These are phyloP conservation scores for Caenorhabditis sp. DNA, from an alignment of 2,888 invertebrate genomes.

Conservation along the genomic window DNA sequence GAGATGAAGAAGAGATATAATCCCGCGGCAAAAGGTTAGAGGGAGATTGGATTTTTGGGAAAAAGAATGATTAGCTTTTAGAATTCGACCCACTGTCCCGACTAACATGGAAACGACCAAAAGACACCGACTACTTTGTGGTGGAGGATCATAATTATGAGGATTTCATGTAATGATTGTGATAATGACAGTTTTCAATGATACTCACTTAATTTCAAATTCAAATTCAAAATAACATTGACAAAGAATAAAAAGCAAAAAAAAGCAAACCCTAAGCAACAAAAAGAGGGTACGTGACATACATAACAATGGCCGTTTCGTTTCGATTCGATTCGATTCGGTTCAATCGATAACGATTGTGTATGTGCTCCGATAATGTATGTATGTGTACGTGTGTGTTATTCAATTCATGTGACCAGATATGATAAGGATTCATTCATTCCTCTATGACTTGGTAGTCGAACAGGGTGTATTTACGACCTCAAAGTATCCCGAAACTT, in stretches of 20 bases:
- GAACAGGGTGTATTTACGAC: too few species aligned
- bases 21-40: constrained; percentile 40
- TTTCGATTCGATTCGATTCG: too few species aligned
- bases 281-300: background rate
- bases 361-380: constrained; percentile 18
- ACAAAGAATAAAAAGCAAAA: constrained; percentile 15
- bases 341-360: constrained; percentile 30
- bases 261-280: constrained; percentile 6
- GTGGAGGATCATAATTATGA: constrained; percentile 72
- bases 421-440: constrained; percentile 15
- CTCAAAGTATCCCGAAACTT: too few species aligned
- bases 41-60: background rate
- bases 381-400: too few species aligned
- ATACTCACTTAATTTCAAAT: constrained; percentile 15
- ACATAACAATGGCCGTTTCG: too few species aligned
- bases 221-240: too few species aligned
- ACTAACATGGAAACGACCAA: constrained; percentile 61
- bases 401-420: constrained; percentile 20
- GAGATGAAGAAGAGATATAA: constrained; percentile 52
- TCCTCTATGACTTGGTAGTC: too few species aligned
- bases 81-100: constrained; percentile 73
- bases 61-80: constrained; percentile 25
- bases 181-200: too few species aligned
- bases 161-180: constrained; percentile 51
- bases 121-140: constrained; percentile 73